Percentiles rank a stretch among this genome's conserved stretches.
Evolutionary conservation across 2,113 vertebrate genomes (phyloP).

Genomic region (Desmodus rotundus): DNA sequence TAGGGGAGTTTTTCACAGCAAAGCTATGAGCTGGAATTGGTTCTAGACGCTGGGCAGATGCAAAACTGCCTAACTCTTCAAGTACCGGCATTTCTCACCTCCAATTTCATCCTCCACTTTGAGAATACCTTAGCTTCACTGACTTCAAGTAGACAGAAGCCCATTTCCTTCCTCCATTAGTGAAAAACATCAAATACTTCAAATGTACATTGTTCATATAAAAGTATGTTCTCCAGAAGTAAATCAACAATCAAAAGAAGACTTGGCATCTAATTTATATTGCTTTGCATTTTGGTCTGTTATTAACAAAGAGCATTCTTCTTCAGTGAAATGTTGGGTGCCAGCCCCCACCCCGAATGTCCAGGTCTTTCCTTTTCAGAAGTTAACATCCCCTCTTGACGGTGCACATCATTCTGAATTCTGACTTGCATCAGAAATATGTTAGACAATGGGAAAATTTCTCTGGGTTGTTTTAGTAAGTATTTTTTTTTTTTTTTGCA

Average conservation of each 20-base stretch:
- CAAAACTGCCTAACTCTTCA: slow-evolving; percentile 83
- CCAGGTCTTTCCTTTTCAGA: slow-evolving; percentile 80
- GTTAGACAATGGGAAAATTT: slow-evolving; percentile 78
- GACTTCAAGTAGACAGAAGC: slow-evolving; percentile 80
- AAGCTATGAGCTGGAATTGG: slow-evolving; percentile 81
- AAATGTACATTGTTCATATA: slow-evolving; percentile 79
- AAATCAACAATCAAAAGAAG: slow-evolving; percentile 80
- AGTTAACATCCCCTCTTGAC: slow-evolving; percentile 73
- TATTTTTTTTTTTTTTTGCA: slow-evolving; percentile 72
- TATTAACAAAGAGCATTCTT: slow-evolving; percentile 77
- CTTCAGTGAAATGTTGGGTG: slow-evolving; percentile 83
- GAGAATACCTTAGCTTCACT: slow-evolving; percentile 76
- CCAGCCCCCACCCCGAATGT: slow-evolving; percentile 86
- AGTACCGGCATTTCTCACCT: slow-evolving; percentile 64
- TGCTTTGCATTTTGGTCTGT: slow-evolving; percentile 88
- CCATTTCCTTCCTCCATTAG: slow-evolving; percentile 65
- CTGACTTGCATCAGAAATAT: slow-evolving; percentile 76
- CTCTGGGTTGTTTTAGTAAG: slow-evolving; percentile 80
- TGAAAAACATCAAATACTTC: slow-evolving; percentile 82
- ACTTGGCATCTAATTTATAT: slow-evolving; percentile 84
- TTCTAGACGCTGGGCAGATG: slow-evolving; percentile 86
- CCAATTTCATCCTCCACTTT: slow-evolving; percentile 67
- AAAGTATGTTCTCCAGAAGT: slow-evolving; percentile 82
- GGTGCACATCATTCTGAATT: slow-evolving; percentile 64
- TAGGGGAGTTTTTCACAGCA: slow-evolving; percentile 82